These are phyloP conservation scores for Umimayanthus chanpuru DNA, from an alignment of 92 coral and sea anemone species.

Conservation along the genomic window DNA sequence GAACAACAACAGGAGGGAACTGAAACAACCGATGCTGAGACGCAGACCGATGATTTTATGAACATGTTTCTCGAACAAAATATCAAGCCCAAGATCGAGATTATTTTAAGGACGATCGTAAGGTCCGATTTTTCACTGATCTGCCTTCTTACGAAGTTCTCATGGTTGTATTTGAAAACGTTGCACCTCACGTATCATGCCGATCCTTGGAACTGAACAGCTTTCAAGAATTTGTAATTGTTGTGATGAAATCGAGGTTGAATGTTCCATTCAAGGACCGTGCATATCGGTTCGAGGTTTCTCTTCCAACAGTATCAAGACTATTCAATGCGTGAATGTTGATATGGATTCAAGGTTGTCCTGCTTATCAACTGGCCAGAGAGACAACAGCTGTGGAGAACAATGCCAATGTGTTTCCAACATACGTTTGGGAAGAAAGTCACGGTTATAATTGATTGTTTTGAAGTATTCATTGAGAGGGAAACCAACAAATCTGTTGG, in stretches of 20 bases:
- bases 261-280: slow-evolving; percentile 64
- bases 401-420: slow-evolving; percentile 57
- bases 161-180: slow-evolving; percentile 50
- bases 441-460: slow-evolving; percentile 56
- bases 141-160: slow-evolving; percentile 50
- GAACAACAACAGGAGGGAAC: neutral
- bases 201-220: slow-evolving; percentile 21
- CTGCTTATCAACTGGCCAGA: slow-evolving; percentile 58
- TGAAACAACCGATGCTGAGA: neutral
- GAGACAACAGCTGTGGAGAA: slow-evolving; percentile 56
- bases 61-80: slow-evolving; percentile 28
- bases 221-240: slow-evolving; percentile 67
- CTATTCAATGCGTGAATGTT: slow-evolving; percentile 44
- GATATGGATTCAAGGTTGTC: slow-evolving; percentile 47
- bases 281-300: slow-evolving; percentile 61
- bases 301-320: slow-evolving; percentile 49
- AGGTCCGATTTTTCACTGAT: slow-evolving; percentile 53
- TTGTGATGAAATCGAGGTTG: slow-evolving; percentile 59
- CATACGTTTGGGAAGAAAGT: slow-evolving; percentile 54
- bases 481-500: slow-evolving; percentile 64
- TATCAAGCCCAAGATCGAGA: slow-evolving; percentile 31
- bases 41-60: slow-evolving; percentile 38
- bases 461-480: slow-evolving; percentile 53
- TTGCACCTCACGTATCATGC: slow-evolving; percentile 42
- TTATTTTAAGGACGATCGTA: slow-evolving; percentile 14